Base-by-base conservation (phyloP, 2,888 invertebrate genomes). In the Crossocerus cetratus region DNA sequence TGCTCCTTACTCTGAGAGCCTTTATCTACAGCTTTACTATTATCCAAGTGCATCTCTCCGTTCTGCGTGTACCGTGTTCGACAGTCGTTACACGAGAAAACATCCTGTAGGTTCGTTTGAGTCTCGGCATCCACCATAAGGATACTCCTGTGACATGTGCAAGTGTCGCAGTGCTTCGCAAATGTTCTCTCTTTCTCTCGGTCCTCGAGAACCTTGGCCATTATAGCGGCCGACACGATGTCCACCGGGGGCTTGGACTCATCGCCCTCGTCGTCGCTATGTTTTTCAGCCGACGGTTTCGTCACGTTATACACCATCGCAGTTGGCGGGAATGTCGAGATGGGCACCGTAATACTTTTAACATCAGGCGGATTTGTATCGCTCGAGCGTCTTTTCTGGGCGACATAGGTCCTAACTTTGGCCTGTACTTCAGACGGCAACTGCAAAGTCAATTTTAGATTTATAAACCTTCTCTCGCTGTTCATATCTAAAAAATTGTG, bases 181-280 rank as follows among this genome's bases (percentile, higher is more conserved):
- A 94, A 93, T 66, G 95, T 94, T 78, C 93, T 90, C 82, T 97
- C 96, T 72, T 95, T 94, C 83, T 97, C 96, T 72, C 96, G 93
- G 86, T 97, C 97, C 90, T 97, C 96, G 42, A 98, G 92, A 74
- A 97, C 96, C 92, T 97, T 97, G 2, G 97, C 97, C 95, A 97
- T 96, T 63, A 97, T 94, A 11, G 97, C 95, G 22, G 97, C 97
- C 2, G 97, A 97, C 14, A 95, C 95, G 83, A 95, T 93, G 84
- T 95, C 95, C 64, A 95, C 93, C 77, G 93, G 93, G 63, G 93
- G 93, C 86, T 93, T 93, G 77, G 85, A 82, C 16, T 87, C 87
- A 18, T 93, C 93, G 53, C 92, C 91, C 67, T 93, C 93, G 72
- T 91, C 92, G 63, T 92, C 91, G 44, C 88, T 83, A 66, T 87